Evolutionary conservation across 2,113 vertebrate genomes (phyloP).

Genomic region (Otis tarda): DNA sequence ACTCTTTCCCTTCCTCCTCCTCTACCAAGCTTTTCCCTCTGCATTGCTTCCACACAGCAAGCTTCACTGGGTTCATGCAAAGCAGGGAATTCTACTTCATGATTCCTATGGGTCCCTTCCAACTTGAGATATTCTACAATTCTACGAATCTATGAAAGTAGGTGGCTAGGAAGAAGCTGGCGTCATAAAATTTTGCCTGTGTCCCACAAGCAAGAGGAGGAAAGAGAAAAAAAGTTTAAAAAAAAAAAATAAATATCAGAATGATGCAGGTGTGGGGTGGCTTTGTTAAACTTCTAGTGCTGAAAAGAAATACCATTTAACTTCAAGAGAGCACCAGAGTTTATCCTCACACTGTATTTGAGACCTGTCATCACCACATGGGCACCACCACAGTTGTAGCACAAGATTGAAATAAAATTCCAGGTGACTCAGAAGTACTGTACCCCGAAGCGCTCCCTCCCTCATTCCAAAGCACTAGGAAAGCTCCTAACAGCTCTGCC

Average conservation of each 20-base stretch:
- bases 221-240: background rate
- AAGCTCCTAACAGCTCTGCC: background rate
- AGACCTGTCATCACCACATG: background rate
- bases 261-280: background rate
- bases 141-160: too few species aligned
- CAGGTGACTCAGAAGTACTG: background rate
- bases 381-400: background rate
- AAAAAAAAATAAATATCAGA: background rate
- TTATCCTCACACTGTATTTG: background rate
- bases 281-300: background rate
- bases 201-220: background rate
- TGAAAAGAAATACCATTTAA: background rate
- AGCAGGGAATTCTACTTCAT: background rate
- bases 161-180: background rate
- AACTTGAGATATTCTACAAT: too few species aligned
- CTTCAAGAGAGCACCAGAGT: background rate
- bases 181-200: background rate
- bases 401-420: background rate
- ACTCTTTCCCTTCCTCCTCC: background rate
- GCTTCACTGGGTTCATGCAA: background rate
- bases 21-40: background rate
- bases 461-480: background rate
- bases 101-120: too few species aligned
- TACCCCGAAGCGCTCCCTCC: background rate
- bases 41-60: background rate